A percentile compares a stretch with the other conserved stretches of the same genome.
These are phyloP conservation scores for Falco novaeseelandiae DNA, from an alignment of 2,797 vertebrate species.

Conservation along the genomic window DNA sequence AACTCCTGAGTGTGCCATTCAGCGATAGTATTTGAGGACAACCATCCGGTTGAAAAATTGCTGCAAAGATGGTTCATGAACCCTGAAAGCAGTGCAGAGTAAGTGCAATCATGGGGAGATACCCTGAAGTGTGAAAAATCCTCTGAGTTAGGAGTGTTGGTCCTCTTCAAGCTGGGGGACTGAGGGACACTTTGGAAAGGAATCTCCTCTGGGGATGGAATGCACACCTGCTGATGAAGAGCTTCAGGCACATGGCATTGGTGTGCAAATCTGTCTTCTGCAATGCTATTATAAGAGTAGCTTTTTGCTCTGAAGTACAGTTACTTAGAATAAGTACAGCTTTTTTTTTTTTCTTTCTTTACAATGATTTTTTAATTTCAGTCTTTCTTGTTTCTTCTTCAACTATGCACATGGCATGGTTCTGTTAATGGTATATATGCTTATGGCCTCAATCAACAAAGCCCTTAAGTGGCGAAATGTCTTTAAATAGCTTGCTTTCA, in stretches of 20 bases:
- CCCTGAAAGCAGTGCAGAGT: neutral
- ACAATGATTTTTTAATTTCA: accelerated
- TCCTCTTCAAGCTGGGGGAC: too few relatives aligned
- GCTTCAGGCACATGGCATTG: neutral
- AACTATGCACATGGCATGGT: neutral
- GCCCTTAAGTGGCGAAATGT: neutral
- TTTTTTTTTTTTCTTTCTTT: neutral
- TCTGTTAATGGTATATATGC: neutral
- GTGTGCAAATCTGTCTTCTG: neutral
- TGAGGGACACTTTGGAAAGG: neutral
- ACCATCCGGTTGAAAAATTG: neutral
- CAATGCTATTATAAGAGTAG: neutral
- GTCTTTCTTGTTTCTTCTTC: neutral
- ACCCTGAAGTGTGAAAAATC: neutral
- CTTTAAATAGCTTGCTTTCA: neutral
- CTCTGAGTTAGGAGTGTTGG: neutral
- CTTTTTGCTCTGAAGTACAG: neutral
- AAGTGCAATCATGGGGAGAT: neutral
- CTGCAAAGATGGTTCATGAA: neutral
- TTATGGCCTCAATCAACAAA: neutral
- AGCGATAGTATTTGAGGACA: neutral
- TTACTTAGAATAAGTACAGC: neutral
- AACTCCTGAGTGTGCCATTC: neutral
- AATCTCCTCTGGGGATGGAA: neutral
- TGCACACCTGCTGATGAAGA: neutral